Conservation (phyloP, 2,888 invertebrate species). For the Lepidonotus clava region DNA sequence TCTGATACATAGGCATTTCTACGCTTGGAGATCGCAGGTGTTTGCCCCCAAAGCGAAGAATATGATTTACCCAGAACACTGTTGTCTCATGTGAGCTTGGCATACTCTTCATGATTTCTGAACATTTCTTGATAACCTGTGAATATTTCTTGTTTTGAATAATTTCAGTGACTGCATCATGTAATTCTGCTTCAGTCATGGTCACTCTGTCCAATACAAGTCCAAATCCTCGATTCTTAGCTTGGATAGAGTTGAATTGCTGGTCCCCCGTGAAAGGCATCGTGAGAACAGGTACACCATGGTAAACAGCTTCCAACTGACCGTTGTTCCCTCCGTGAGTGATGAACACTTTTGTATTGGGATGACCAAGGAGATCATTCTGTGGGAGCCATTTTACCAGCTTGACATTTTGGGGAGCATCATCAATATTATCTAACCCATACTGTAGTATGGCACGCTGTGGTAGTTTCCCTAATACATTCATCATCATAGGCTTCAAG, state of each 20-base stretch:
- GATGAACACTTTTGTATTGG: slow-evolving; percentile 16
- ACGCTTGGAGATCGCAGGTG: neutral
- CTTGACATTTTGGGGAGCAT: neutral
- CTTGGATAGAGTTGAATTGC: slow-evolving; percentile 6
- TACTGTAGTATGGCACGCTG: slow-evolving; percentile 16
- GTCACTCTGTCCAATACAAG: neutral
- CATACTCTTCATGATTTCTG: neutral
- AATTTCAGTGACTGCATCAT: neutral
- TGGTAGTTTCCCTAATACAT: neutral
- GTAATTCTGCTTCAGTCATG: neutral
- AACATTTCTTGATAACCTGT: slow-evolving; percentile 10
- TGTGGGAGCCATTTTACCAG: slow-evolving; percentile 30
- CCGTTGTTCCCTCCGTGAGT: slow-evolving; percentile 46
- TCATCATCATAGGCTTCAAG: neutral
- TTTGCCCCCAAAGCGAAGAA: neutral
- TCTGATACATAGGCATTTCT: slow-evolving; percentile 26
- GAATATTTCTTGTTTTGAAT: neutral
- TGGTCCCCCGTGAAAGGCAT: slow-evolving; percentile 16
- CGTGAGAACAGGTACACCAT: slow-evolving; percentile 19
- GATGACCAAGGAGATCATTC: slow-evolving; percentile 32
- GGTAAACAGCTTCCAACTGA: slow-evolving; percentile 32
- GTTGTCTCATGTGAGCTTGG: neutral
- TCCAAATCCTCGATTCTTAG: neutral
- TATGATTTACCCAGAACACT: slow-evolving; percentile 26
- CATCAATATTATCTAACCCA: neutral